Evolutionary conservation across 2,113 vertebrate species (phyloP), one percentile per base, ranked within the genome.

Genomic region (Pteronura brasiliensis): DNA sequence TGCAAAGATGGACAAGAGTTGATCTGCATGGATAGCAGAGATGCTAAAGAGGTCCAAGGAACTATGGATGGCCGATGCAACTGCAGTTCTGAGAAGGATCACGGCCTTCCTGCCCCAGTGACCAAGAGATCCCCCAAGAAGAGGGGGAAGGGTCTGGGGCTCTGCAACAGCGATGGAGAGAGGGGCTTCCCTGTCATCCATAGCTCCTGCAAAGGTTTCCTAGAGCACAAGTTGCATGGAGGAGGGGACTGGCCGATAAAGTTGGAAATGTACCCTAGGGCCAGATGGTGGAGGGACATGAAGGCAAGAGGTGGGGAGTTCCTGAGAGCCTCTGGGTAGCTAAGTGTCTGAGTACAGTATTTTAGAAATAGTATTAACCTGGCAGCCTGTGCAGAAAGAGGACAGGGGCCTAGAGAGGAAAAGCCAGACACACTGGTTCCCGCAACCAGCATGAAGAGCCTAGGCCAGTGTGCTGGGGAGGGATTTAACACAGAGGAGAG

Each of bases 371-470:
- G 27, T 6, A 61, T 31, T 44, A 85, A 31, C 20, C 21, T 27
- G 76, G 17, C 29, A 82, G 36, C 1, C 0, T 21, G 29, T 17
- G 6, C 49, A 9, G 20, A 69, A 81, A 71, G 71, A 72, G 44
- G 65, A 71, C 61, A 34, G 34, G 15, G 6, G 13, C 14, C 14
- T 81, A 25, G 10, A 69, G 55, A 52, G 42, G 47, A 52, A 87
- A 95, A 85, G 5, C 17, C 55, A 76, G 65, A 15, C 4, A 39
- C 23, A 4, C 2, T 15, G 7, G 36, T 61, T 42, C 7, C 36
- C 7, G 1, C 20, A 2, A 12, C 0, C 6, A 36, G 69, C 23
- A 34, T 27, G 21, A 13, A 39, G 31, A 18, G 31, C 21, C 10
- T 49, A 42, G 36, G 29, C 18, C 27, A 52, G 29, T 1, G 52